Evolutionary conservation across 2,797 vertebrate genomes (phyloP).

Genomic region (Melanotaenia boesemani): DNA sequence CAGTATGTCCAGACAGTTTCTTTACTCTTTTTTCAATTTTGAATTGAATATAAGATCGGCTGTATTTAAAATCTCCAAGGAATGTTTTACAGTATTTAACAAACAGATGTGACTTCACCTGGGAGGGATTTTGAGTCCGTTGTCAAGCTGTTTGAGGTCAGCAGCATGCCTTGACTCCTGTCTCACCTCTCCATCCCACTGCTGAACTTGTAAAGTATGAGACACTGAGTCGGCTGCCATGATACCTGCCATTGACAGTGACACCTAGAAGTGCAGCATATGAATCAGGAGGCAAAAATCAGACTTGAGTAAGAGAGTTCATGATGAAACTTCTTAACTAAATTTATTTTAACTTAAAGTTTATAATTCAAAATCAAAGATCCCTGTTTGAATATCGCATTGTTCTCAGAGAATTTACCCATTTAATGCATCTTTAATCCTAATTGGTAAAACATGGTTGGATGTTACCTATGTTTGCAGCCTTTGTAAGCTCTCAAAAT

Average conservation of each 20-base stretch:
- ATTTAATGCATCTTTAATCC: not conserved
- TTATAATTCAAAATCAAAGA: not conserved
- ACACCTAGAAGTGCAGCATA: constrained; percentile 83
- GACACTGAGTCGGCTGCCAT: constrained; percentile 96
- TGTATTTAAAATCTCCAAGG: not conserved
- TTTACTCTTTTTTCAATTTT: not conserved
- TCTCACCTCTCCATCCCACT: constrained; percentile 98
- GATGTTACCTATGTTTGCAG: not conserved
- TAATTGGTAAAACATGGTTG: not conserved
- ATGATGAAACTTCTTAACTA: not conserved
- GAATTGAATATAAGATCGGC: not conserved
- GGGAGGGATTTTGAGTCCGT: constrained; percentile 94
- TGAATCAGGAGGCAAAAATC: not conserved
- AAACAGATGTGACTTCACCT: constrained; percentile 80
- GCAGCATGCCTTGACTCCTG: constrained; percentile 93
- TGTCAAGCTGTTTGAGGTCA: constrained; percentile 94
- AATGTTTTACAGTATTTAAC: constrained; percentile 3
- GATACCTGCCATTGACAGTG: constrained; percentile 91
- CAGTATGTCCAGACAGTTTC: not conserved
- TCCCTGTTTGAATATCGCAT: not conserved
- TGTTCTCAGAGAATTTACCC: not conserved
- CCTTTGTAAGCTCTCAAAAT: not conserved
- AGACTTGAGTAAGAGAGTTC: not conserved
- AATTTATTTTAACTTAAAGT: not conserved
- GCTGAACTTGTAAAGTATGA: constrained; percentile 94